phyloP scores from a whole-genome alignment of 2,113 vertebrate species.

The Monopterus albus region DNA sequence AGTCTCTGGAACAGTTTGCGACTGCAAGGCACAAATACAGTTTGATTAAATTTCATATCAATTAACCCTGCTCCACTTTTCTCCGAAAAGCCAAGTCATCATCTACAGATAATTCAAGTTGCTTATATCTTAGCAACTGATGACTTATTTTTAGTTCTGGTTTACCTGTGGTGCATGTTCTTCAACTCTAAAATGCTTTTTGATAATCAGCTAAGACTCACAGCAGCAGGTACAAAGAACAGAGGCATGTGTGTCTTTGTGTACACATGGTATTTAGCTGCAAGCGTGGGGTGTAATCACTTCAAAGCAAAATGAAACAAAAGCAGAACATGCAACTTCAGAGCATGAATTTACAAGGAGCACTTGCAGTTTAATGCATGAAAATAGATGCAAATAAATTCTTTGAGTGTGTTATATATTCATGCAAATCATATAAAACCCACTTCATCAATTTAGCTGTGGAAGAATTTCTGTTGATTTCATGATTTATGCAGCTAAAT shows the following conservation, averaged over 20 bases:
- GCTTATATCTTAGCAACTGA: constrained; percentile 71
- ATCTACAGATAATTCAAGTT: constrained; percentile 50
- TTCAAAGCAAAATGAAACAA: constrained; percentile 46
- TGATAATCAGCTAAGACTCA: constrained; percentile 14
- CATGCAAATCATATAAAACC: constrained; percentile 42
- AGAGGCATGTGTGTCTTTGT: constrained; percentile 9
- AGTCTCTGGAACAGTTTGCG: constrained; percentile 9
- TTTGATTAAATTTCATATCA: constrained; percentile 41
- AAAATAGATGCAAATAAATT: constrained; percentile 69
- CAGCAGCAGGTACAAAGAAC: constrained; percentile 29
- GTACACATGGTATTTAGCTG: constrained; percentile 15
- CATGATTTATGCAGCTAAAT: constrained; percentile 1
- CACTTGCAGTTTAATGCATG: constrained; percentile 32
- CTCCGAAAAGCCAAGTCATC: constrained; percentile 32
- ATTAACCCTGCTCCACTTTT: constrained; percentile 27
- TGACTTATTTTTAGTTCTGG: constrained; percentile 61
- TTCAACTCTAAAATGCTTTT: constrained; percentile 6
- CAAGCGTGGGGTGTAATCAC: constrained; percentile 36
- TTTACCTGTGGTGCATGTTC: constrained; percentile 51
- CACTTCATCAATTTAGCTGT: constrained; percentile 35
- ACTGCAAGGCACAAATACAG: constrained; percentile 6
- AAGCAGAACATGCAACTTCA: constrained; percentile 44
- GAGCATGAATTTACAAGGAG: constrained; percentile 22
- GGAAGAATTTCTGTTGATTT: neutral
- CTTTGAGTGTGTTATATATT: constrained; percentile 57